These are phyloP conservation scores for Acanthosoma haemorrhoidale DNA, from an alignment of 2,888 invertebrate genomes.

Conservation along the genomic window DNA sequence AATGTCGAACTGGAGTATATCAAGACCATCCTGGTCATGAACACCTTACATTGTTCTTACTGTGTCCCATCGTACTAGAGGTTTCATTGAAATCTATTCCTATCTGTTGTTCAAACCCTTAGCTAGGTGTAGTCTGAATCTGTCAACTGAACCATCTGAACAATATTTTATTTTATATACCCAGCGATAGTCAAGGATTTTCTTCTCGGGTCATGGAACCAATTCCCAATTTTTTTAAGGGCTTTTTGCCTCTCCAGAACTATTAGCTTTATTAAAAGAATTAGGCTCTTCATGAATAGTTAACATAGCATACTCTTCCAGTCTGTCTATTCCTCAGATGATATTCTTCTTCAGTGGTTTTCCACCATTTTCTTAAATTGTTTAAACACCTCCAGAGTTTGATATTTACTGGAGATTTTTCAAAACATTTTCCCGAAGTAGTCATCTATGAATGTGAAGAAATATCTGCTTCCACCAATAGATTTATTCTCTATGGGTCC, in stretches of 20 bases:
- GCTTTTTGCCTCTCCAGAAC: slow-evolving; percentile 7
- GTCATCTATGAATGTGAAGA: slow-evolving; percentile 16
- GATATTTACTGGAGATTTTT: neutral
- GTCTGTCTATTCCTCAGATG: too few species aligned
- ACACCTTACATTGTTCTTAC: slow-evolving; percentile 36
- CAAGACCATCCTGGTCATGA: slow-evolving; percentile 39
- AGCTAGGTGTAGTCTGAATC: neutral
- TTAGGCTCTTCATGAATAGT: neutral
- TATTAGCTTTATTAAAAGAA: slow-evolving; percentile 13
- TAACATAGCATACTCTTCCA: slow-evolving; percentile 21
- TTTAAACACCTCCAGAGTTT: neutral
- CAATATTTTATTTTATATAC: slow-evolving; percentile 41
- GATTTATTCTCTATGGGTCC: slow-evolving; percentile 41
- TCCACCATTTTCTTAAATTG: neutral
- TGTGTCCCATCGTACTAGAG: neutral
- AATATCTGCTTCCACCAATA: slow-evolving; percentile 36
- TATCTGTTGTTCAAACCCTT: slow-evolving; percentile 11
- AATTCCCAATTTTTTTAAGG: slow-evolving; percentile 28
- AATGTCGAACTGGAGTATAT: slow-evolving; percentile 42
- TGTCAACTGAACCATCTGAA: slow-evolving; percentile 20
- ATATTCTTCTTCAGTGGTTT: too few species aligned
- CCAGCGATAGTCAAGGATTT: slow-evolving; percentile 19
- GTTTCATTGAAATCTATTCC: neutral
- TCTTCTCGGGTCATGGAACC: neutral
- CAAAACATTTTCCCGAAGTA: neutral